Evolutionary conservation across 2,113 vertebrate species (phyloP).

Genomic region (Beaufortia kweichowensis): DNA sequence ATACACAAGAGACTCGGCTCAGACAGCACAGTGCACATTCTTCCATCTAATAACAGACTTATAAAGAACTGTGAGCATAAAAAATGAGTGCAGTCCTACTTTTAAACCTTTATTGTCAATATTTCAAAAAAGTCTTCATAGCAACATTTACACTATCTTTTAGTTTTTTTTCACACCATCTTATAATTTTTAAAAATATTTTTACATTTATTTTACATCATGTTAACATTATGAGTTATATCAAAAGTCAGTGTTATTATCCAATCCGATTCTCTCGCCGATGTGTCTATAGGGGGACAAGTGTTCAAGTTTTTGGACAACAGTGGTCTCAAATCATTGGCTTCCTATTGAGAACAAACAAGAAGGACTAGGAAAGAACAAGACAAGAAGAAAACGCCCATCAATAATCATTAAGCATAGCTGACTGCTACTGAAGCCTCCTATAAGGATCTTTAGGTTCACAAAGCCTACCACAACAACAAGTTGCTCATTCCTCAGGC

Average conservation of each 20-base stretch:
- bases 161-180: too few relatives aligned
- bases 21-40: not conserved
- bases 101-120: too few relatives aligned
- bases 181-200: too few relatives aligned
- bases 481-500: not conserved
- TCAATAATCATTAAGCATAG: slow-evolving; percentile 53
- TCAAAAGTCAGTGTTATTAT: too few relatives aligned
- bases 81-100: not conserved
- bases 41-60: not conserved
- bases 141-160: too few relatives aligned
- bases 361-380: too few relatives aligned
- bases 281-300: too few relatives aligned
- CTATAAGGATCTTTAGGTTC: slow-evolving; percentile 22
- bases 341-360: not conserved
- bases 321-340: not conserved
- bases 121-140: too few relatives aligned
- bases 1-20: not conserved
- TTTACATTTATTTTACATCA: too few relatives aligned
- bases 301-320: too few relatives aligned
- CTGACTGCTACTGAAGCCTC: slow-evolving; percentile 36
- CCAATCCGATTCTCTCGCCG: too few relatives aligned
- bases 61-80: not conserved
- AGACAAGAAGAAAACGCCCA: slow-evolving; percentile 3
- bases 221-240: too few relatives aligned
- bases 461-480: slow-evolving; percentile 11